phyloP scores from a whole-genome alignment of 2,888 invertebrate species.

The Tupiocoris notatus region DNA sequence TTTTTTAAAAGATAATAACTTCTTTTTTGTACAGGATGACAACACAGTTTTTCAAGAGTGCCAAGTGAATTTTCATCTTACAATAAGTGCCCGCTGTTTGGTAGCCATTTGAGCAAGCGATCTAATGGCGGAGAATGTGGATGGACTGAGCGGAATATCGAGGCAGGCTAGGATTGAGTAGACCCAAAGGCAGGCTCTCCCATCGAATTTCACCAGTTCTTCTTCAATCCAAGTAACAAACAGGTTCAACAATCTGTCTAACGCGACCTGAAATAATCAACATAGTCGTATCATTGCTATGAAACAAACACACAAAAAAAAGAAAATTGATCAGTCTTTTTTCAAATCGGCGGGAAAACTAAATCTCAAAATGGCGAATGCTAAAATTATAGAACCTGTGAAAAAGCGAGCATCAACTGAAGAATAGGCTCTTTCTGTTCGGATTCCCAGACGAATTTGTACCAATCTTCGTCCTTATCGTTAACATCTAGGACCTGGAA shows the following conservation, averaged over 20 bases:
- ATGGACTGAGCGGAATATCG: slow-evolving; percentile 66
- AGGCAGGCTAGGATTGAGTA: slow-evolving; percentile 66
- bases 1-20: too few species aligned
- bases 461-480: slow-evolving; percentile 19
- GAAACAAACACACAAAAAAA: too few species aligned
- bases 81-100: slow-evolving; percentile 16
- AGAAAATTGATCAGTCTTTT: too few species aligned
- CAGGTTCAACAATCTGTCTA: slow-evolving; percentile 31
- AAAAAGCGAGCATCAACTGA: slow-evolving; percentile 20
- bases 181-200: slow-evolving; percentile 64
- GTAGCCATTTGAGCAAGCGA: slow-evolving; percentile 60
- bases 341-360: too few species aligned
- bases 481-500: slow-evolving; percentile 9
- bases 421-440: slow-evolving; percentile 15
- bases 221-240: slow-evolving; percentile 55
- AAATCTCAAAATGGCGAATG: too few species aligned
- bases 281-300: too few species aligned
- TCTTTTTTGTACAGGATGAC: not conserved
- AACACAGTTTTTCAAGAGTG: not conserved
- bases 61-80: not conserved
- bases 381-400: slow-evolving; percentile 11
- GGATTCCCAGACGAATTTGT: slow-evolving; percentile 9
- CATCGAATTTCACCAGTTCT: slow-evolving; percentile 54
- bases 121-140: slow-evolving; percentile 65
- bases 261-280: too few species aligned